These are phyloP conservation scores for Acinonyx jubatus DNA, from an alignment of 2,113 vertebrate genomes.

Conservation along the genomic window DNA sequence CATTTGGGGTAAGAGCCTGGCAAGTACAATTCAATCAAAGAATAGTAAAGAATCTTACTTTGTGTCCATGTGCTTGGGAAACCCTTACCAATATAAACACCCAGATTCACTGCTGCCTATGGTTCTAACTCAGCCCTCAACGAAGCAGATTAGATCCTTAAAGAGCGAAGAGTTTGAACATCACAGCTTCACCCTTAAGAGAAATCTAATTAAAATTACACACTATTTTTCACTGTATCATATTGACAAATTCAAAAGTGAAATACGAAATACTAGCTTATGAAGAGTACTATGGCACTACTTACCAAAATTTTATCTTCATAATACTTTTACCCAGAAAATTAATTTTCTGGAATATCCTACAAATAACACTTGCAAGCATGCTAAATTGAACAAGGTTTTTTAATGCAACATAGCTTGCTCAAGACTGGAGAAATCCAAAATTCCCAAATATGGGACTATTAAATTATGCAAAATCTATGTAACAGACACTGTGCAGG, in stretches of 20 bases:
- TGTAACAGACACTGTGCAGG: neutral
- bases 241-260: neutral
- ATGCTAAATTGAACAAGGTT: neutral
- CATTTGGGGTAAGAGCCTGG: neutral
- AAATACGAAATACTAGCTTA: neutral
- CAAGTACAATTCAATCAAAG: neutral
- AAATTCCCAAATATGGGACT: neutral
- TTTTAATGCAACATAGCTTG: neutral
- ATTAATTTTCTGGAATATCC: neutral
- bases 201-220: neutral
- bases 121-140: neutral
- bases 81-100: neutral
- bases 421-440: neutral
- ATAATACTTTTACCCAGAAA: neutral
- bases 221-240: neutral
- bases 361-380: neutral
- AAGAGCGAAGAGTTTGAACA: neutral
- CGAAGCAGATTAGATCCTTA: neutral
- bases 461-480: neutral
- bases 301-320: neutral
- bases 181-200: neutral
- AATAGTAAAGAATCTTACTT: neutral
- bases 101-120: neutral
- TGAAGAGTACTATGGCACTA: neutral
- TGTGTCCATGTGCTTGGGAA: neutral